Evolutionary conservation across 2,797 vertebrate genomes (phyloP), one percentile per base, ranked within the genome.

Genomic region (Lutjanus campechanus): DNA sequence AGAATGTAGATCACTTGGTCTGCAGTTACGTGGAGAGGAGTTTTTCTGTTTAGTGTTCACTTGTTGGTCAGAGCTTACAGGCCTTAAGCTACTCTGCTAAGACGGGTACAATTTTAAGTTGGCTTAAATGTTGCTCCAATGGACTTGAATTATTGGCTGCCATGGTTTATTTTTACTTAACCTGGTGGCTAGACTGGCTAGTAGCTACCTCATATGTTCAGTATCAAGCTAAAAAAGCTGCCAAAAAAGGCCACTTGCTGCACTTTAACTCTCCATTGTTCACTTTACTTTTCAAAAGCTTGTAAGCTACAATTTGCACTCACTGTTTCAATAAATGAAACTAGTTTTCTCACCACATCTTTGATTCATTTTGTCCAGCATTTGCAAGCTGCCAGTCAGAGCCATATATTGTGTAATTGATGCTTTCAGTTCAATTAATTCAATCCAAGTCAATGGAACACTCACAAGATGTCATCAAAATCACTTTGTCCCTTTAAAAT

Each of bases 1-100:
- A n/a, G 17, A 62, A 44, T 62, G 17, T 62, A 62, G 60, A 62
- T 54, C 47, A 16, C 47, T 49, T 51, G 17, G 49, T 50, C 49
- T 50, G 11, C 44, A 46, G 44, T 46, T 46, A 46, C 4, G 44
- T 46, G 44, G 43, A 46, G 44, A 46, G 11, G 44, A 46, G 11
- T 4, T 12, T 46, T 51, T 51, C 49, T 51, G 49, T n/a, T 51
- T 53, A 53, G 50, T 20, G 50, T 53, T n/a, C 19, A 19, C 16
- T 50, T 50, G 17, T 19, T 19, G 49, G 49, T 50, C 49, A 50
- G 49, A 8, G 49, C 49, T 17, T 50, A 50, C 49, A 53, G 50
- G 50, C 50, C 50, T 53, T 53, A n/a, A n/a, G 50, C 50, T 53
- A 20, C 17, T 51, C 47, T 50, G 47, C 9, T 51, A 51, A 51